A percentile compares a stretch with the other conserved stretches of the same genome.
Conservation (phyloP, 2,797 vertebrate species). For the Sphenodon punctatus region DNA sequence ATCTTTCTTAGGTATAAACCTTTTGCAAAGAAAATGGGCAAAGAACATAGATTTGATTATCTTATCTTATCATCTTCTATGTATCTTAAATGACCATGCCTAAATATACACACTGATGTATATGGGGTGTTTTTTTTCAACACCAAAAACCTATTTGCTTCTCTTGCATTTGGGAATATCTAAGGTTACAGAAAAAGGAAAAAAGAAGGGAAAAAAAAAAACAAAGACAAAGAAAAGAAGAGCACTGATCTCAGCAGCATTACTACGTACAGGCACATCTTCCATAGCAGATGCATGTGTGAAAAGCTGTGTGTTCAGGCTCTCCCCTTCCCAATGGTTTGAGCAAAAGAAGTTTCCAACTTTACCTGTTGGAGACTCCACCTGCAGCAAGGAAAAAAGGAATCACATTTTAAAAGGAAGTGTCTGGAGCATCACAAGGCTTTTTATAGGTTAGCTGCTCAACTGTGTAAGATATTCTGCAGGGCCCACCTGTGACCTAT, state of each 20-base stretch:
- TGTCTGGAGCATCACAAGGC: neutral
- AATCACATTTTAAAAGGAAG: neutral
- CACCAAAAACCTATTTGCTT: too few species aligned
- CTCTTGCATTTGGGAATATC: neutral
- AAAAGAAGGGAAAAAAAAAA: neutral
- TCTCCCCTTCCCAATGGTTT: slow-evolving; percentile 90
- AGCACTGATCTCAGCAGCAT: neutral
- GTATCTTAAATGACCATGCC: too few species aligned
- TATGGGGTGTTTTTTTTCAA: too few species aligned
- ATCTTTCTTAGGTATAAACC: neutral
- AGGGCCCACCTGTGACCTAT: neutral
- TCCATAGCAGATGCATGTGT: slow-evolving; percentile 80
- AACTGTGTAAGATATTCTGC: neutral
- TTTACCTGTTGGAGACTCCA: slow-evolving; percentile 89
- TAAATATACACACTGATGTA: too few species aligned
- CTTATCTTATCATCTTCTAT: too few species aligned
- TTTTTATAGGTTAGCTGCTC: neutral
- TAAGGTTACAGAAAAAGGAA: neutral
- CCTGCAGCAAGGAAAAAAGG: slow-evolving; percentile 74
- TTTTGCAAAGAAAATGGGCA: neutral
- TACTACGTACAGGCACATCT: slow-evolving; percentile 87
- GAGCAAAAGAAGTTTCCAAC: slow-evolving; percentile 84
- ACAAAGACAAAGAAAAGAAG: too few species aligned
- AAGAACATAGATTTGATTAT: too few species aligned
- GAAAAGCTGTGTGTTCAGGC: slow-evolving; percentile 90